Conservation (phyloP, 2,797 vertebrate species). For the Picus viridis region DNA sequence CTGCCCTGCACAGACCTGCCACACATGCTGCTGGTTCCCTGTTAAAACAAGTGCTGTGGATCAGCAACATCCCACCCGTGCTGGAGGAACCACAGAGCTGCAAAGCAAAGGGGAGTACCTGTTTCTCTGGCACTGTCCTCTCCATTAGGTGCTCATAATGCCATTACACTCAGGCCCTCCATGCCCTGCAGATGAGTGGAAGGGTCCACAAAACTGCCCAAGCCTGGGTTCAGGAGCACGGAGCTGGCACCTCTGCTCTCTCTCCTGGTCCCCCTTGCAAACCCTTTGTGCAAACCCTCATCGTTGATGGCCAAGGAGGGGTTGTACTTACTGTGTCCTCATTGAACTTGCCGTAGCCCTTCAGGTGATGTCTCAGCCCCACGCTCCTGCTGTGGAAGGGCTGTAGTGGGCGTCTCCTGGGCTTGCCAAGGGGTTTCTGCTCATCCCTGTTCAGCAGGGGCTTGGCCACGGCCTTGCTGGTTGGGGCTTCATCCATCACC, state of each 20-base stretch:
- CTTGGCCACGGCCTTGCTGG: neutral
- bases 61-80: fast-evolving
- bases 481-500: neutral
- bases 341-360: slow-evolving; percentile 65
- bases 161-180: fast-evolving
- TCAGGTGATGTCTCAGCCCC: slow-evolving; percentile 10
- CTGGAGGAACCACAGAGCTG: neutral
- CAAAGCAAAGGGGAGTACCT: neutral
- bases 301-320: fast-evolving
- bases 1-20: neutral
- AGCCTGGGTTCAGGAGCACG: fast-evolving
- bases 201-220: neutral
- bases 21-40: neutral
- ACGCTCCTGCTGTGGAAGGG: slow-evolving; percentile 39
- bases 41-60: fast-evolving
- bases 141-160: fast-evolving
- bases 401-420: neutral
- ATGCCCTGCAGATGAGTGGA: neutral
- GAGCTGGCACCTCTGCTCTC: neutral
- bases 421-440: neutral
- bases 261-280: fast-evolving
- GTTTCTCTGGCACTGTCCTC: neutral
- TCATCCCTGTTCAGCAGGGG: neutral
- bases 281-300: fast-evolving
- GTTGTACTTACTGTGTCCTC: slow-evolving; percentile 51